phyloP scores from a whole-genome alignment of 2,888 invertebrate species.

The Entomobrya multifasciata region DNA sequence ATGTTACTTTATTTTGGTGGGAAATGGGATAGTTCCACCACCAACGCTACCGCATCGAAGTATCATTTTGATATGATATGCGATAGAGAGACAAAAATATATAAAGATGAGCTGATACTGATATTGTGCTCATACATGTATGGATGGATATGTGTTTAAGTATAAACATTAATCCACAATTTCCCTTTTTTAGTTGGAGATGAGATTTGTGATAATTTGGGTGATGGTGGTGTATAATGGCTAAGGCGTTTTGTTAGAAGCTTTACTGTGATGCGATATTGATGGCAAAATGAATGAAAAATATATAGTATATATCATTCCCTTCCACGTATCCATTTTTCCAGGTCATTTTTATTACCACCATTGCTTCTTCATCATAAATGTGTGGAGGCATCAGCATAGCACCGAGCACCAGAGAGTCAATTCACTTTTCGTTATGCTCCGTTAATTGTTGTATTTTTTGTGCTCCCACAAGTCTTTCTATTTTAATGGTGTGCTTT shows the following conservation, averaged over 20 bases:
- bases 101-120: constrained; percentile 63
- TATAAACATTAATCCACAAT: constrained; percentile 57
- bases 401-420: constrained; percentile 6
- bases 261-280: not conserved
- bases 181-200: constrained; percentile 54
- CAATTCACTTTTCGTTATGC: constrained; percentile 58
- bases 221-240: constrained; percentile 23
- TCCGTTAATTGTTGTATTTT: constrained; percentile 61
- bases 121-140: not conserved
- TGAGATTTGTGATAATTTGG: constrained; percentile 64
- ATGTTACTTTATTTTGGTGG: constrained; percentile 34
- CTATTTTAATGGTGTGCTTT: constrained; percentile 33
- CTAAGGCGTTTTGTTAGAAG: constrained; percentile 44
- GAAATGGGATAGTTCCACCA: constrained; percentile 24
- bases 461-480: not conserved
- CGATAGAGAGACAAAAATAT: constrained; percentile 46
- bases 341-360: constrained; percentile 63
- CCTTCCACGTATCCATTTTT: constrained; percentile 24
- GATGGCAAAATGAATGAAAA: constrained; percentile 30
- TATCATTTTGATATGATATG: constrained; percentile 38
- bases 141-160: not conserved
- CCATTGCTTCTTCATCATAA: not conserved
- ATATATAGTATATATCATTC: constrained; percentile 10
- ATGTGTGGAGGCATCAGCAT: not conserved
- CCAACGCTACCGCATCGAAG: not conserved